A percentile compares a stretch with the other conserved stretches of the same genome.
Conservation (phyloP, 2,113 vertebrate genomes). For the Merops nubicus region DNA sequence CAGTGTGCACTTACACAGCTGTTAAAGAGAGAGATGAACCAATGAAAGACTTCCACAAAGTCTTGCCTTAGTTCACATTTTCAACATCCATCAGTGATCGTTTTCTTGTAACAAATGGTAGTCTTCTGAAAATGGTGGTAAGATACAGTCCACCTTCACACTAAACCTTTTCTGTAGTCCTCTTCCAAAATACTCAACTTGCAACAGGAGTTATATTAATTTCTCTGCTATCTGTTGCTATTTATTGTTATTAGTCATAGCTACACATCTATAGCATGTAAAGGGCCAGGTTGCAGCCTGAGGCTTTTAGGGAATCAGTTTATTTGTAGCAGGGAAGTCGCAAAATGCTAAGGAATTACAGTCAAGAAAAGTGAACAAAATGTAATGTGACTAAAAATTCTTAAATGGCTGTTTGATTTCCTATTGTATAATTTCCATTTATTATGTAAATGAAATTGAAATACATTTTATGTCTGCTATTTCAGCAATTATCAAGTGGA, state of each 20-base stretch:
- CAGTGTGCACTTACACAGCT: neutral
- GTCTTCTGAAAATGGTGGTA: neutral
- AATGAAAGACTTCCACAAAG: neutral
- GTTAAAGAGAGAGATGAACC: neutral
- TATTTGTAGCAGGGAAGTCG: neutral
- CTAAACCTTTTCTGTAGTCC: neutral
- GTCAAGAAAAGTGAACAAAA: neutral
- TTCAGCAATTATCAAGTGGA: neutral
- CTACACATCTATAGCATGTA: rapidly evolving
- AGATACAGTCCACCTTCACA: neutral
- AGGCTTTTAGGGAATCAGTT: neutral
- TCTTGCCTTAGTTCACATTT: neutral
- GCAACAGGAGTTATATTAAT: neutral
- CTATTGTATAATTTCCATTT: neutral
- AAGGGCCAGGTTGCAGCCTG: neutral
- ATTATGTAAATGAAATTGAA: neutral
- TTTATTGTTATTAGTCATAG: neutral
- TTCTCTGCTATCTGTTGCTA: rapidly evolving
- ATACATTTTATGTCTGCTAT: neutral
- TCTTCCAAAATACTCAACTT: neutral
- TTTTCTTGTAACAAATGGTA: neutral
- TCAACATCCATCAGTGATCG: neutral
- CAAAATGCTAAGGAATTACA: neutral
- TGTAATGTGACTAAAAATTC: neutral
- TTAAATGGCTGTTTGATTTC: neutral